These are phyloP conservation scores for Drosophila repleta DNA, from an alignment of 1,140 invertebrate species.

Conservation along the genomic window DNA sequence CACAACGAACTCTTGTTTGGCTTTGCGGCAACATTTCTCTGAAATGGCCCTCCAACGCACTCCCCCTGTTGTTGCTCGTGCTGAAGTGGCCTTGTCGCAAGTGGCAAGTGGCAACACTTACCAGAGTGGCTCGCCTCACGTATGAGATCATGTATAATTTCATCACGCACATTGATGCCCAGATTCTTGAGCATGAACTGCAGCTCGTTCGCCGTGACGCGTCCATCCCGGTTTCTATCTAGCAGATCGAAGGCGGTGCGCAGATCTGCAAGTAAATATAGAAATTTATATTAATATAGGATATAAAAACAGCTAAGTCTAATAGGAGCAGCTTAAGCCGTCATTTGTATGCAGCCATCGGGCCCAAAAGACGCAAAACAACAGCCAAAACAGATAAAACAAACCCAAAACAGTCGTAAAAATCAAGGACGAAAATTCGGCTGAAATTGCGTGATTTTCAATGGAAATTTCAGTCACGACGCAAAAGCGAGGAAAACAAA, in stretches of 20 bases:
- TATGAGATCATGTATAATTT: conserved; percentile 88
- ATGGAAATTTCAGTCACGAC: conserved; percentile 27
- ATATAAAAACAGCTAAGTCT: not conserved
- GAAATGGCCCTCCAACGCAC: conserved; percentile 34
- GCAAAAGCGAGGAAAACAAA: conserved; percentile 21
- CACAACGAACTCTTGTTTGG: conserved; percentile 56
- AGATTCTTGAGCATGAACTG: conserved; percentile 90
- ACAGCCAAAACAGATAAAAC: conserved; percentile 33
- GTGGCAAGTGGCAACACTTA: conserved; percentile 69
- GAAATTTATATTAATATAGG: not conserved
- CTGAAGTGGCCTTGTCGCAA: not conserved
- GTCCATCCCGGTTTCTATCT: conserved; percentile 90
- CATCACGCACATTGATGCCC: conserved; percentile 89
- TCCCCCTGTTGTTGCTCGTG: conserved; percentile 21
- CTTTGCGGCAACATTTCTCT: conserved; percentile 8
- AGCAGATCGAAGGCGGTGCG: conserved; percentile 89
- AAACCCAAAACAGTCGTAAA: conserved; percentile 38
- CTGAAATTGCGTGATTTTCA: conserved; percentile 63
- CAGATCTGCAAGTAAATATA: conserved; percentile 86
- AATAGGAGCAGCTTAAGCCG: not conserved
- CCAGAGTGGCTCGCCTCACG: conserved; percentile 89
- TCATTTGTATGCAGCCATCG: too few species aligned
- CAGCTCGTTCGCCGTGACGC: conserved; percentile 88
- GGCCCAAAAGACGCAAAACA: conserved; percentile 11
- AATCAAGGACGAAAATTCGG: conserved; percentile 52